Percentiles rank a stretch among this genome's conserved stretches.
Conservation (phyloP, 2,113 vertebrate genomes). For the Spheniscus mendiculus region DNA sequence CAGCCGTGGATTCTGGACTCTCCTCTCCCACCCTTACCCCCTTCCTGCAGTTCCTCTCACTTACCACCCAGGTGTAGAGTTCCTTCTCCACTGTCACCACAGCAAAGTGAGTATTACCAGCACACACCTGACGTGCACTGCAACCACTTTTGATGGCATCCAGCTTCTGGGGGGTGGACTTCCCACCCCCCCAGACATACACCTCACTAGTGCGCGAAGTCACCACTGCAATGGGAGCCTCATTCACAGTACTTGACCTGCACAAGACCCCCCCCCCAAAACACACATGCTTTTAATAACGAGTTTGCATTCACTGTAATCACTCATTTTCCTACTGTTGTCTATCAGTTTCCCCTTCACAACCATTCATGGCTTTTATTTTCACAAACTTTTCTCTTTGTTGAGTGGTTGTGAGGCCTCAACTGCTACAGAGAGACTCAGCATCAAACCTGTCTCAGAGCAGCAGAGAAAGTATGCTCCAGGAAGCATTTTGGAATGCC, state of each 20-base stretch:
- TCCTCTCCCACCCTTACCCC: not conserved
- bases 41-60: conserved; percentile 54
- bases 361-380: not conserved
- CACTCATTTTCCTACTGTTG: not conserved
- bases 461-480: not conserved
- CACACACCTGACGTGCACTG: conserved; percentile 93
- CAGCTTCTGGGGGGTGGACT: conserved; percentile 95
- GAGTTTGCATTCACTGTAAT: not conserved
- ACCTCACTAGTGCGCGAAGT: conserved; percentile 95
- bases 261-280: conserved; percentile 24
- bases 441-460: not conserved
- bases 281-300: not conserved
- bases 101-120: conserved; percentile 96
- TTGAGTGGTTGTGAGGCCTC: not conserved
- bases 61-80: conserved; percentile 98
- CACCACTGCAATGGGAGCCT: conserved; percentile 93
- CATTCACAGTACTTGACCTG: conserved; percentile 88
- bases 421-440: not conserved
- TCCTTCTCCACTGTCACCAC: conserved; percentile 99
- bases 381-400: not conserved
- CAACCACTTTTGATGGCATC: conserved; percentile 95
- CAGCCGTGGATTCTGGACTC: not conserved
- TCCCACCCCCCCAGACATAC: conserved; percentile 98
- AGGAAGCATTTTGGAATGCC: not conserved
- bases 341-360: not conserved